Percentiles rank a stretch among this genome's conserved stretches.
These are phyloP conservation scores for Leptocoma aspasia DNA, from an alignment of 2,113 vertebrate species.

Conservation along the genomic window DNA sequence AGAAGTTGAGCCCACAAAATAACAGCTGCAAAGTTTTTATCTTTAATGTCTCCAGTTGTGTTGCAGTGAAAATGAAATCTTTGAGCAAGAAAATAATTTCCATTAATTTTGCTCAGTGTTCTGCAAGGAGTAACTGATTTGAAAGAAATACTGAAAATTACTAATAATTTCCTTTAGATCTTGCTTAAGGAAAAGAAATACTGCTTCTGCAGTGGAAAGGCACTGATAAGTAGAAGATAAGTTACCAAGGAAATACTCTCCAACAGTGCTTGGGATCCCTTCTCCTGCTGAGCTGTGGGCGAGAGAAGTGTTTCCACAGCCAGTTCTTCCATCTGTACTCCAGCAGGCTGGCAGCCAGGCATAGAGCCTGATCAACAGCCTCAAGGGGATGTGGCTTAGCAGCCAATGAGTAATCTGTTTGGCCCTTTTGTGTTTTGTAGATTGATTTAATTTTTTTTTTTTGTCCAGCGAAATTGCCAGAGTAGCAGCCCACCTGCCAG, in stretches of 20 bases:
- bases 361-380: slow-evolving; percentile 50
- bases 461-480: slow-evolving; percentile 39
- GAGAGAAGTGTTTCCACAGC: slow-evolving; percentile 23
- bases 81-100: slow-evolving; percentile 31
- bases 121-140: slow-evolving; percentile 1
- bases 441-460: slow-evolving; percentile 63
- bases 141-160: slow-evolving; percentile 41
- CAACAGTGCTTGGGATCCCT: slow-evolving; percentile 33
- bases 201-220: slow-evolving; percentile 4
- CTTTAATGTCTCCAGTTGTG: neutral
- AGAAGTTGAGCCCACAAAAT: neutral
- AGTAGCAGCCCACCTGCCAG: slow-evolving; percentile 66
- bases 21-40: neutral
- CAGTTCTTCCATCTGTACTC: slow-evolving; percentile 71
- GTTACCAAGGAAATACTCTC: slow-evolving; percentile 57
- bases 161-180: slow-evolving; percentile 18
- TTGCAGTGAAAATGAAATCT: neutral
- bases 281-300: slow-evolving; percentile 47
- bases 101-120: slow-evolving; percentile 37
- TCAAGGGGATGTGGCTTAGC: slow-evolving; percentile 48
- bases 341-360: slow-evolving; percentile 64
- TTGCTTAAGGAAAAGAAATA: neutral
- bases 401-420: slow-evolving; percentile 71
- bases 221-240: slow-evolving; percentile 22
- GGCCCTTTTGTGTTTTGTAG: slow-evolving; percentile 47